Evolutionary conservation across 2,888 invertebrate genomes (phyloP), one percentile per base, ranked within the genome.

Genomic region (Papilio elwesi): DNA sequence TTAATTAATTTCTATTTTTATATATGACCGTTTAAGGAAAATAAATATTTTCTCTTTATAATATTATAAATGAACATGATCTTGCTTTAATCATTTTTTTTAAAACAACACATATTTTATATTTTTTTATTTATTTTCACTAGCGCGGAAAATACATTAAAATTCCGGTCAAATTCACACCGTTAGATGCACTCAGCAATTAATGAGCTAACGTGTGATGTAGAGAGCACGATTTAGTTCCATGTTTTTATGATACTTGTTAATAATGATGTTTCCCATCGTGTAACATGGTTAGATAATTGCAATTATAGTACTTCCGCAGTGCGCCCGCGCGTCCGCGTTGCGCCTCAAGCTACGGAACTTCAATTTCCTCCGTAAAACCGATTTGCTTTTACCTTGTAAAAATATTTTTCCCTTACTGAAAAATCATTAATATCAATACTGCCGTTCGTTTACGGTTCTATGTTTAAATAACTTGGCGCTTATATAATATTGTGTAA

Each of bases 321-420:
- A 69, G 79, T 87, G 89, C 86, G 86, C 88, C 81, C 85, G 86
- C 80, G 76, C 84, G 43, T 9, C 43, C 6, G 8, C 43, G 6
- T 26, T 26, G 43, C 6, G 85, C 87, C 83, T 81, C 81, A 76
- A 80, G 88, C 86, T 79, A 80, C 90, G 90, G 90, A 91, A 90
- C 90, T 89, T 89, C 89, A 91, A 91, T 91, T 91, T 91, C 91
- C 91, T 88, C 76, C 81, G 80, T 74, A 83, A 87, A 88, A 85
- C 85, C 86, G 88, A 89, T 89, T 90, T 88, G 87, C 83, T 85
- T 83, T 88, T 86, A 87, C 82, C 83, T 84, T 85, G 85, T 52
- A 75, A 66, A 71, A 62, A 67, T 48, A 16, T 26, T 51, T 26
- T 63, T 47, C 36, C 8, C 38, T 43, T 36, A 47, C n/a, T 52